Percentiles rank a stretch among this genome's conserved stretches.
These are phyloP conservation scores for Sympetrum striolatum DNA, from an alignment of 2,888 invertebrate genomes.

Conservation along the genomic window DNA sequence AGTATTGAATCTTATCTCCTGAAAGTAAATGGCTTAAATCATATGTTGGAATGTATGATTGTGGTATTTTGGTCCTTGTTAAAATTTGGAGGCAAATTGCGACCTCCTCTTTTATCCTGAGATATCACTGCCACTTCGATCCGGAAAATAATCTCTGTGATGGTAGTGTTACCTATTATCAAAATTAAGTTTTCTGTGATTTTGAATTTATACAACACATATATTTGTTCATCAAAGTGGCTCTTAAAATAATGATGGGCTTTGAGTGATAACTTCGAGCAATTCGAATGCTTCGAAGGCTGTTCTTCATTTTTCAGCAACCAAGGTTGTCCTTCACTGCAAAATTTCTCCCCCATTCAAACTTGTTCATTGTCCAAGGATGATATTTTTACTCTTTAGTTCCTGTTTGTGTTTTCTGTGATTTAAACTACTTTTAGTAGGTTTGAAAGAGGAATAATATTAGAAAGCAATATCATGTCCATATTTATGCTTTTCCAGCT, in stretches of 20 bases:
- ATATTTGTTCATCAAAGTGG: neutral
- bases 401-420: slow-evolving; percentile 39
- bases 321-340: neutral
- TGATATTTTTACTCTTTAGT: slow-evolving; percentile 39
- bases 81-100: neutral
- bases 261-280: neutral
- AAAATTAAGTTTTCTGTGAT: neutral
- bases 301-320: neutral
- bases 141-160: neutral
- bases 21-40: too few species aligned
- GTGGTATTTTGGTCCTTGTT: neutral
- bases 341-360: neutral
- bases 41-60: neutral
- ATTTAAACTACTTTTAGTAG: slow-evolving; percentile 22
- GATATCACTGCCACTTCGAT: neutral
- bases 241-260: neutral
- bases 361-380: slow-evolving; percentile 8
- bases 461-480: slow-evolving; percentile 25
- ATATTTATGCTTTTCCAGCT: slow-evolving; percentile 38
- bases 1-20: neutral
- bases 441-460: slow-evolving; percentile 1
- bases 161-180: neutral
- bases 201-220: neutral
- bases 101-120: neutral
- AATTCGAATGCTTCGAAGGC: neutral